A percentile compares a stretch with the other conserved stretches of the same genome.
phyloP scores from a whole-genome alignment of 2,888 invertebrate species.

The Amphipoea oculea region DNA sequence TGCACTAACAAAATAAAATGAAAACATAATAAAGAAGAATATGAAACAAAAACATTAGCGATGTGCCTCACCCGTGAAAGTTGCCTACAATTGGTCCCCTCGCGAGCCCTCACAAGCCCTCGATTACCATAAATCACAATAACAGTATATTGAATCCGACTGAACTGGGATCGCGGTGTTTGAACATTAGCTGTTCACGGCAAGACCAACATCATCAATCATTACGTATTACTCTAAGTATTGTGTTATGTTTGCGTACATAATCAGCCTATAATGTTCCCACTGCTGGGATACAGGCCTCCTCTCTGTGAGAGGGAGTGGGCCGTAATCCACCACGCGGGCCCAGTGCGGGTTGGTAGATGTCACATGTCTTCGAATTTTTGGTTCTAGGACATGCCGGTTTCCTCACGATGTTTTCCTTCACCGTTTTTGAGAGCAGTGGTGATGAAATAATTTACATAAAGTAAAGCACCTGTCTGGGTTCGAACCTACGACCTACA shows the following conservation, averaged over 20 bases:
- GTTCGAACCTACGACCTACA: too few relatives aligned
- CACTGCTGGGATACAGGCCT: too few relatives aligned
- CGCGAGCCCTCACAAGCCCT: conserved; percentile 16
- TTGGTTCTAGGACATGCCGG: too few relatives aligned
- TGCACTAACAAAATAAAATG: conserved; percentile 19
- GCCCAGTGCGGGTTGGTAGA: too few relatives aligned
- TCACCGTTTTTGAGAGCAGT: too few relatives aligned
- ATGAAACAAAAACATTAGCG: conserved; percentile 24
- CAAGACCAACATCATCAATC: conserved; percentile 39
- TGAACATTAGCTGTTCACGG: conserved; percentile 47
- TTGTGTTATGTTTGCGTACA: background rate
- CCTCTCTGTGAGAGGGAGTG: too few relatives aligned
- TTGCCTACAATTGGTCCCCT: conserved; percentile 43
- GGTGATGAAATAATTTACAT: too few relatives aligned
- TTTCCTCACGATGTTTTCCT: too few relatives aligned
- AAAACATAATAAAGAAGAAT: conserved; percentile 15
- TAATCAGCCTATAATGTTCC: too few relatives aligned
- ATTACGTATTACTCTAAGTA: conserved; percentile 16
- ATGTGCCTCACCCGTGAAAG: conserved; percentile 30
- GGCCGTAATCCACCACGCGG: too few relatives aligned
- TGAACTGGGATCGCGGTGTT: conserved; percentile 32
- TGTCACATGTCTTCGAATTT: too few relatives aligned
- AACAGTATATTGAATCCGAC: conserved; percentile 58
- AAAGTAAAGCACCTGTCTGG: too few relatives aligned
- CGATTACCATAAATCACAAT: conserved; percentile 67